A percentile compares a stretch with the other conserved stretches of the same genome.
Evolutionary conservation across 2,113 vertebrate genomes (phyloP).

Genomic region (Apodemus speciosus): DNA sequence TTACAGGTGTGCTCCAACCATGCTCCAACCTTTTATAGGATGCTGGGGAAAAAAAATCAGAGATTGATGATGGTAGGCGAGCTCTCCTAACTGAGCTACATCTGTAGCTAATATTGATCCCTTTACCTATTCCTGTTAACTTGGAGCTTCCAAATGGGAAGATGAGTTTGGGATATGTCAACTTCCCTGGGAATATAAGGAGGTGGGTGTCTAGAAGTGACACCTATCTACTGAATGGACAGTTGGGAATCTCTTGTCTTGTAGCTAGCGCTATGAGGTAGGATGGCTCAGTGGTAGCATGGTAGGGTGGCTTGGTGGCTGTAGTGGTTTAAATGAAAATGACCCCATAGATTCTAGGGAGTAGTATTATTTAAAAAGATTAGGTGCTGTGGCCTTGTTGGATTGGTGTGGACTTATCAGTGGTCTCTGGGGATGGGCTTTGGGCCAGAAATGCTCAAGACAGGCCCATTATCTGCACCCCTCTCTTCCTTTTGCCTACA

Average conservation of each 20-base stretch:
- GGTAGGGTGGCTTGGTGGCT: background rate
- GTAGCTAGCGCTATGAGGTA: background rate
- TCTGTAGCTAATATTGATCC: background rate
- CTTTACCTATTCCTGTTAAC: background rate
- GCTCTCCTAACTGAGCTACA: background rate
- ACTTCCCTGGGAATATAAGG: background rate
- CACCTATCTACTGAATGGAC: background rate
- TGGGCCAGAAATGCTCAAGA: background rate
- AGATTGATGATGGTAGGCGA: background rate
- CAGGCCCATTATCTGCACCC: background rate
- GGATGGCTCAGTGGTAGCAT: background rate
- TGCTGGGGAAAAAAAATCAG: background rate
- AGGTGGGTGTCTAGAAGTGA: background rate
- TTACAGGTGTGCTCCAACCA: background rate
- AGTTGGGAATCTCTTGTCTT: background rate
- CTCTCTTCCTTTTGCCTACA: background rate
- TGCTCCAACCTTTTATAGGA: background rate
- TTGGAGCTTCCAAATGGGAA: background rate
- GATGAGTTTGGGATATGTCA: rapidly evolving
- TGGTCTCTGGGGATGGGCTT: background rate
- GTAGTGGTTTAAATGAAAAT: background rate
- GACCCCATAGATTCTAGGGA: background rate
- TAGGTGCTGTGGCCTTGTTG: background rate
- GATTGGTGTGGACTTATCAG: background rate
- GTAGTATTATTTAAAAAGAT: background rate